phyloP scores from a whole-genome alignment of 2,113 vertebrate species.

The Taxidea taxus region DNA sequence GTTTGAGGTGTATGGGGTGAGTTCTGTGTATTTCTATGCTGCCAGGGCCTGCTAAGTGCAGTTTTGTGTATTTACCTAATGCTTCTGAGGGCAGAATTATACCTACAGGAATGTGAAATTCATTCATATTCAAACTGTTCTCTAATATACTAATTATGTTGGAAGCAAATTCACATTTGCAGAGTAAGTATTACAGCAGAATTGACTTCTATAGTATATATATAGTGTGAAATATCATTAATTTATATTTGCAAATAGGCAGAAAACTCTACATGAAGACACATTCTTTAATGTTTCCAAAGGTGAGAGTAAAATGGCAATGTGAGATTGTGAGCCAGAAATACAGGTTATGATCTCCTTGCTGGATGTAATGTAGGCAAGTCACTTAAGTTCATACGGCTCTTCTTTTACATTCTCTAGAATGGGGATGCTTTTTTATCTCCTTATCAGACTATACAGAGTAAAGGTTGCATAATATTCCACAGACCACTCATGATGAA shows the following conservation, averaged over 20 bases:
- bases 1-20: not conserved
- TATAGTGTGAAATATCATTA: not conserved
- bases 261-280: conserved; percentile 19
- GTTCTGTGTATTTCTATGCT: not conserved
- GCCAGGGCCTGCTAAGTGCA: not conserved
- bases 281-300: not conserved
- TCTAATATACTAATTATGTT: not conserved
- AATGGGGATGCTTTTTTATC: not conserved
- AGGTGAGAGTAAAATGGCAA: not conserved
- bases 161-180: not conserved
- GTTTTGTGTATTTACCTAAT: not conserved
- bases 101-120: not conserved
- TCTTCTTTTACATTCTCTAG: not conserved
- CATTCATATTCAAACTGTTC: not conserved
- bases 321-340: not conserved
- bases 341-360: not conserved
- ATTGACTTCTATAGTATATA: not conserved
- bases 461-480: not conserved
- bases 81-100: not conserved
- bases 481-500: not conserved
- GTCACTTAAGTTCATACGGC: not conserved
- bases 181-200: not conserved
- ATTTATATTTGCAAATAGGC: not conserved
- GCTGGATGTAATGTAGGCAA: not conserved
- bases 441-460: not conserved